Conservation (phyloP, 1,140 invertebrate species). For the Whitmania pigra region DNA sequence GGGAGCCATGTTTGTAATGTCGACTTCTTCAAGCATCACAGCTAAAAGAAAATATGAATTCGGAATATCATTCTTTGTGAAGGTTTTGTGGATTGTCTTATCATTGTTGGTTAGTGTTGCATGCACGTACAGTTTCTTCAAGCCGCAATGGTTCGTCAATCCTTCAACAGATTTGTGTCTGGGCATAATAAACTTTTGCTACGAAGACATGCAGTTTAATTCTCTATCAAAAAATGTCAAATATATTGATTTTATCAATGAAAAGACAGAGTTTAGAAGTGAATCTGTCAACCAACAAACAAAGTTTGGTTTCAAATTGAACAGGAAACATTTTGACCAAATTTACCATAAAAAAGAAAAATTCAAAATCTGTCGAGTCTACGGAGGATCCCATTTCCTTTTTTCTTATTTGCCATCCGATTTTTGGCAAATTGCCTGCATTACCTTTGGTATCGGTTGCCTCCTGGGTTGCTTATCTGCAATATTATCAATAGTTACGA, state of each 20-base stretch:
- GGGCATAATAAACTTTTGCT: slow-evolving; percentile 32
- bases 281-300: neutral
- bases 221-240: neutral
- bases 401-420: slow-evolving; percentile 32
- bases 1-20: too few relatives aligned
- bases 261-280: neutral
- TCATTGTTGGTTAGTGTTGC: slow-evolving; percentile 35
- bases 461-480: slow-evolving; percentile 32
- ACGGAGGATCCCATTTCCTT: slow-evolving; percentile 30
- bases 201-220: slow-evolving; percentile 11
- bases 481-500: slow-evolving; percentile 28
- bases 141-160: slow-evolving; percentile 36
- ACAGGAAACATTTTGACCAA: neutral
- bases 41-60: too few relatives aligned
- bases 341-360: neutral
- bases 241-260: slow-evolving; percentile 15
- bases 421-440: slow-evolving; percentile 36
- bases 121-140: slow-evolving; percentile 33
- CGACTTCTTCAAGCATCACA: too few relatives aligned
- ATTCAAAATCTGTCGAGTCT: slow-evolving; percentile 31
- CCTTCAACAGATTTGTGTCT: slow-evolving; percentile 30
- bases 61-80: slow-evolving; percentile 25
- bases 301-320: neutral
- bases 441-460: slow-evolving; percentile 37
- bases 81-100: slow-evolving; percentile 35